These are phyloP conservation scores for Pseudomyrmex dendroicus DNA, from an alignment of 1,140 invertebrate species.

Conservation along the genomic window DNA sequence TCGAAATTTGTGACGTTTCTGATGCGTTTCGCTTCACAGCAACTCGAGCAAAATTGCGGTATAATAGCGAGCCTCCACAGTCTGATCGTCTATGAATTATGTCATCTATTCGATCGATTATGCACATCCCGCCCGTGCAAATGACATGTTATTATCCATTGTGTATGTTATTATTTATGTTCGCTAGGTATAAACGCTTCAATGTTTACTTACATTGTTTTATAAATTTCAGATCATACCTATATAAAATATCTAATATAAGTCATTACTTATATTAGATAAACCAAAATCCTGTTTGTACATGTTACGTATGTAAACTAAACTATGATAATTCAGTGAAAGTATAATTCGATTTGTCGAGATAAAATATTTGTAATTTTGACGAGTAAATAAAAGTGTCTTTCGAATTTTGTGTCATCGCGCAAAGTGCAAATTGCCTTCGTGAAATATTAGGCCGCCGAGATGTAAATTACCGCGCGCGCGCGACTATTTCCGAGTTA, in stretches of 20 bases:
- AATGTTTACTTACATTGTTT: slow-evolving; percentile 10
- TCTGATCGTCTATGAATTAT: slow-evolving; percentile 53
- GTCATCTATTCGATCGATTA: slow-evolving; percentile 56
- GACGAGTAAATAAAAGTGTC: slow-evolving; percentile 37
- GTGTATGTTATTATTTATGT: neutral
- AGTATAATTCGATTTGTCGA: neutral
- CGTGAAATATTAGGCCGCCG: slow-evolving; percentile 31
- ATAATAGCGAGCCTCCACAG: slow-evolving; percentile 22
- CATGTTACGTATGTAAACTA: neutral
- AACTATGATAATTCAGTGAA: neutral
- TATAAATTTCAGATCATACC: neutral
- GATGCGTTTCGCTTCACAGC: slow-evolving; percentile 41
- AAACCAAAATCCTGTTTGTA: too few species aligned
- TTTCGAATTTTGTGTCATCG: slow-evolving; percentile 7
- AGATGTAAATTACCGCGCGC: slow-evolving; percentile 40
- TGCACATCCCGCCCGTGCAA: slow-evolving; percentile 6
- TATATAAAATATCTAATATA: too few species aligned
- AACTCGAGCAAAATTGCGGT: slow-evolving; percentile 37
- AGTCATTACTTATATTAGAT: too few species aligned
- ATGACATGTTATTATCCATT: slow-evolving; percentile 10
- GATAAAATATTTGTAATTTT: too few species aligned
- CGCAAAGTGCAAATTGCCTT: slow-evolving; percentile 22
- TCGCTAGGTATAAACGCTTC: slow-evolving; percentile 1
- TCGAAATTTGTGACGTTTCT: slow-evolving; percentile 54
- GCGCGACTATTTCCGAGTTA: slow-evolving; percentile 45